Base-by-base conservation (phyloP, 2,797 vertebrate genomes). In the Xerus rutilus region DNA sequence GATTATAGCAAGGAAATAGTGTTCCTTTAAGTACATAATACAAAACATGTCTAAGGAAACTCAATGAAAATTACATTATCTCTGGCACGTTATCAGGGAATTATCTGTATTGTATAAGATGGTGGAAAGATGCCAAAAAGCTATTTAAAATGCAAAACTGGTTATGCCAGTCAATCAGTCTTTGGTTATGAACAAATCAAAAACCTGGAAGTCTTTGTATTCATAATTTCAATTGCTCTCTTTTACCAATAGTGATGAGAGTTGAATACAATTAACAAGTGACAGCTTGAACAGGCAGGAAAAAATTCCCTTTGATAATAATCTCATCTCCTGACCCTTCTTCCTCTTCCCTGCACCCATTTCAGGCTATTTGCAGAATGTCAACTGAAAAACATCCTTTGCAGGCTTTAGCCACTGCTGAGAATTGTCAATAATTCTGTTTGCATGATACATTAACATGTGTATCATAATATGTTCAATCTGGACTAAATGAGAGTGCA, bases 11-110 rank as follows among this genome's bases (percentile, higher is more conserved):
- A 96, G 91, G 94, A 98, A 98, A 98, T 96, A 94, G 96, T 96
- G 98, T 98, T 98, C 97, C 98, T 98, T 98, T 96, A 98, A 98
- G 97, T 98, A 98, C 98, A 97, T 98, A 98, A 98, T 98, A 96
- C 97, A 98, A 98, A 98, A 97, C 97, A 97, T 95, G 97, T 96
- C 97, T 98, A 97, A 98, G 96, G 96, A 98, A 98, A 98, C 95
- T 98, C 98, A 96, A 72, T 96, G 94, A 94, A 98, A 98, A 98
- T 98, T 97, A 91, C 70, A 98, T 98, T 98, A 97, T 97, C 96
- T 98, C 93, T 98, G 97, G 97, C 96, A 98, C 86, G 52, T 90
- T 98, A 97, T 97, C 97, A 98, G 97, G 93, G 98, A 98, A 98
- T 98, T 98, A 98, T 98, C 95, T 97, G 96, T 97, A 97, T 98